These are phyloP conservation scores for Drosophila nasuta DNA, from an alignment of 1,140 invertebrate species.

Conservation along the genomic window DNA sequence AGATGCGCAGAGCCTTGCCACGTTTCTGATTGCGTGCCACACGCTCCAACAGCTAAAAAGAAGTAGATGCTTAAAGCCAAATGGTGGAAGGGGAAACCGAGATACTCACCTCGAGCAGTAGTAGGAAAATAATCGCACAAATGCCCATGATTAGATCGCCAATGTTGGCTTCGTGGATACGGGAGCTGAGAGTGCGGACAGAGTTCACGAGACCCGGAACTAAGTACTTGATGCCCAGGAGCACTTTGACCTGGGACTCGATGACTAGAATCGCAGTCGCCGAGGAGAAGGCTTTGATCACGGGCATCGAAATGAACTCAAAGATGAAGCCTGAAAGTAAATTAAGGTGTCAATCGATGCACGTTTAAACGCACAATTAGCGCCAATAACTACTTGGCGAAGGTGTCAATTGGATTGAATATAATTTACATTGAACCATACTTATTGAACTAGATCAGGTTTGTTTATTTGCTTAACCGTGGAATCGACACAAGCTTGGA, in stretches of 20 bases:
- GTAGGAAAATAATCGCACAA: conserved; percentile 89
- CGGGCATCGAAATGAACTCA: conserved; percentile 97
- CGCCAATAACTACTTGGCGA: not conserved
- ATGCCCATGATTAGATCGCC: conserved; percentile 90
- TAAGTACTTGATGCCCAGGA: conserved; percentile 91
- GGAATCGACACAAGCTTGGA: not conserved
- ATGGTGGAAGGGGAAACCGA: not conserved
- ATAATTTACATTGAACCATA: not conserved
- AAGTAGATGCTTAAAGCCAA: not conserved
- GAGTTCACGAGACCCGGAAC: conserved; percentile 91
- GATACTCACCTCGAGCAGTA: conserved; percentile 89
- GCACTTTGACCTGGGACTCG: conserved; percentile 93
- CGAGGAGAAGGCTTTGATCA: conserved; percentile 97
- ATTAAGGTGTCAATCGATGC: conserved; percentile 3
- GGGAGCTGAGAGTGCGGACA: conserved; percentile 87
- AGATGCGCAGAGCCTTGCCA: conserved; percentile 85
- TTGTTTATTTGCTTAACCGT: conserved; percentile 20
- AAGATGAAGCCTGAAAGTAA: conserved; percentile 91
- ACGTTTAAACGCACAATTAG: conserved; percentile 3
- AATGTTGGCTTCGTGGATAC: conserved; percentile 88
- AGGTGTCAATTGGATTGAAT: conserved; percentile 28
- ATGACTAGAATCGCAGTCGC: conserved; percentile 97
- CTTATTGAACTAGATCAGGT: conserved; percentile 37
- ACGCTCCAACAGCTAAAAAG: conserved; percentile 53
- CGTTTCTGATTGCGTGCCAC: conserved; percentile 67